Evolutionary conservation across 1,140 invertebrate genomes (phyloP), one percentile per base, ranked within the genome.

Genomic region (Sarcophaga bullata): DNA sequence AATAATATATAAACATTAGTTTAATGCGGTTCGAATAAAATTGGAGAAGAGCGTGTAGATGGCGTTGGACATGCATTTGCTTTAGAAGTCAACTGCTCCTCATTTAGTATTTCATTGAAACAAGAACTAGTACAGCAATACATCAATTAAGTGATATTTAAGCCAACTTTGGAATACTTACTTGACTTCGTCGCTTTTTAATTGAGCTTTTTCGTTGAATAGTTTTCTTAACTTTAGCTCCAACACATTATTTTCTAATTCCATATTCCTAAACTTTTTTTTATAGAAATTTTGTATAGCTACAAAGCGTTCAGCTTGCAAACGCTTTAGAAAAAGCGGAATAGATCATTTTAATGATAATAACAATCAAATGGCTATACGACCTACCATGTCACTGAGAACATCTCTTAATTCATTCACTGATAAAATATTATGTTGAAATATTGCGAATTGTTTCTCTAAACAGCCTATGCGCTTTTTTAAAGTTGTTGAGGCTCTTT

Each of bases 231-330:
- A n/a, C 15, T 58, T 15, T 2, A 58, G 4, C 25, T 37, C 25
- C 25, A 37, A 37, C 4, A 37, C 1, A 37, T 37, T 37, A 37
- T 1, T 58, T 58, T 58, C 11, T 7, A 58, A n/a, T 58, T 58
- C 6, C 11, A 58, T 58, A n/a, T 58, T 13, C 7, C n/a, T 13
- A n/a, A 58, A 58, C 15, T 86, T 84, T n/a, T 83, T 84, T 50
- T 87, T 89, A 81, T 88, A 89, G 5, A 81, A 84, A n/a, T 89
- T 85, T 17, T 84, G 52, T 48, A 89, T 80, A 13, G 84, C 84
- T 11, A 78, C 10, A 72, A 81, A 86, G 9, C 84, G 84, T 0
- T 46, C 52, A 37, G 86, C 85, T 50, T 89, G 88, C 10, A 80
- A 19, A 3, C 80, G 81, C 83, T 84, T 37, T 0, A 80, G 25